phyloP scores from a whole-genome alignment of 2,113 vertebrate species.

The Hiodon tergisus region DNA sequence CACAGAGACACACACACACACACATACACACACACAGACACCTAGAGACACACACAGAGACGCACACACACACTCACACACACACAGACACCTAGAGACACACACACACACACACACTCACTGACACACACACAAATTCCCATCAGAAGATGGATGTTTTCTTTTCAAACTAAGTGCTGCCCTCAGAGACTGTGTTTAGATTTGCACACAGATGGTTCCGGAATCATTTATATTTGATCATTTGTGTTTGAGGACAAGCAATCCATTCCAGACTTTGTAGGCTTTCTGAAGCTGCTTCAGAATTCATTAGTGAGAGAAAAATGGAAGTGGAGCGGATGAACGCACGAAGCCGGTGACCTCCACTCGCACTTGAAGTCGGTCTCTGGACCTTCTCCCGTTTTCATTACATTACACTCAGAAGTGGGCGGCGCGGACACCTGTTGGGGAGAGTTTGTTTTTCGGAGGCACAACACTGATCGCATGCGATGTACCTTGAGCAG shows the following conservation, averaged over 20 bases:
- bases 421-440: conserved; percentile 28
- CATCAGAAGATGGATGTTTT: conserved; percentile 13
- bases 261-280: conserved; percentile 1
- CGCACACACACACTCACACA: no score
- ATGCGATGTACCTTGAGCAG: conserved; percentile 20
- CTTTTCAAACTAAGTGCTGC: background rate
- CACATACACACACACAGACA: no score
- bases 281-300: conserved; percentile 10
- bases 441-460: conserved; percentile 18
- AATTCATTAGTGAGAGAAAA: conserved; percentile 9
- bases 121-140: background rate
- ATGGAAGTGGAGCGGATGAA: background rate
- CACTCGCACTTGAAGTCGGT: background rate
- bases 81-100: no score
- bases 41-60: no score
- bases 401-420: background rate
- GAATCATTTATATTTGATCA: conserved; percentile 24
- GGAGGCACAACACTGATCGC: conserved; percentile 21
- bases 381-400: background rate
- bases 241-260: conserved; percentile 10
- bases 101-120: no score
- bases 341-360: background rate
- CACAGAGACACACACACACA: no score
- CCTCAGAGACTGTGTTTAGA: conserved; percentile 17
- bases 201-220: conserved; percentile 21